Evolutionary conservation across 2,113 vertebrate genomes (phyloP).

Genomic region (Ginglymostoma cirratum): DNA sequence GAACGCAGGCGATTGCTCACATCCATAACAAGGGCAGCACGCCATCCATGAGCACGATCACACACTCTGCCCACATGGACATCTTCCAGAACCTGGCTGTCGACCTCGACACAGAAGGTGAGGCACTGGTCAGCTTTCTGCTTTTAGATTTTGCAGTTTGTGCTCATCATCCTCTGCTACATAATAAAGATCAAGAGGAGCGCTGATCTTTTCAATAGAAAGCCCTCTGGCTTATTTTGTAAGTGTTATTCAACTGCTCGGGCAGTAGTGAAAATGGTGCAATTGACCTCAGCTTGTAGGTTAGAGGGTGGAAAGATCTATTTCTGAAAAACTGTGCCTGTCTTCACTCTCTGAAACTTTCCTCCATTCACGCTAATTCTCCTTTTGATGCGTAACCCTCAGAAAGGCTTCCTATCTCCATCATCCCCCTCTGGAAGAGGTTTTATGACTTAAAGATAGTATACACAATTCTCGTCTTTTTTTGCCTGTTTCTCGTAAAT

Average conservation of each 20-base stretch:
- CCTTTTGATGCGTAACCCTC: not conserved
- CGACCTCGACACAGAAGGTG: slow-evolving; percentile 95
- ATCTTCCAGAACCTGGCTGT: slow-evolving; percentile 99
- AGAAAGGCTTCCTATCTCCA: not conserved
- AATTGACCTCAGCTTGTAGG: not conserved
- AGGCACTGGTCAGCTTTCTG: slow-evolving; percentile 40
- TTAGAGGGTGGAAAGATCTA: not conserved
- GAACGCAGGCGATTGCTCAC: slow-evolving; percentile 95
- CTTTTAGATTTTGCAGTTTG: too few relatives aligned
- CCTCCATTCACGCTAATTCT: not conserved
- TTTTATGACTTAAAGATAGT: not conserved
- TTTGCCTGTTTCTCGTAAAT: not conserved
- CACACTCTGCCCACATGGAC: slow-evolving; percentile 98
- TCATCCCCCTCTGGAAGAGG: not conserved
- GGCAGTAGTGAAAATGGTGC: not conserved
- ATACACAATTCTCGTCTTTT: not conserved
- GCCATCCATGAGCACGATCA: slow-evolving; percentile 98
- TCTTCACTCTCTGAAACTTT: not conserved
- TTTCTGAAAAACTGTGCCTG: not conserved
- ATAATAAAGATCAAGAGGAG: not conserved
- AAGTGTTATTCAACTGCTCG: too few relatives aligned
- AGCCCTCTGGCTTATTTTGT: not conserved
- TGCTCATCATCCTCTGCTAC: not conserved
- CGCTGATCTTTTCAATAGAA: not conserved
- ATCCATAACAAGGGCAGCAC: slow-evolving; percentile 99